Evolutionary conservation across 2,797 vertebrate species (phyloP), one percentile per base, ranked within the genome.

Genomic region (Dipus sagitta): DNA sequence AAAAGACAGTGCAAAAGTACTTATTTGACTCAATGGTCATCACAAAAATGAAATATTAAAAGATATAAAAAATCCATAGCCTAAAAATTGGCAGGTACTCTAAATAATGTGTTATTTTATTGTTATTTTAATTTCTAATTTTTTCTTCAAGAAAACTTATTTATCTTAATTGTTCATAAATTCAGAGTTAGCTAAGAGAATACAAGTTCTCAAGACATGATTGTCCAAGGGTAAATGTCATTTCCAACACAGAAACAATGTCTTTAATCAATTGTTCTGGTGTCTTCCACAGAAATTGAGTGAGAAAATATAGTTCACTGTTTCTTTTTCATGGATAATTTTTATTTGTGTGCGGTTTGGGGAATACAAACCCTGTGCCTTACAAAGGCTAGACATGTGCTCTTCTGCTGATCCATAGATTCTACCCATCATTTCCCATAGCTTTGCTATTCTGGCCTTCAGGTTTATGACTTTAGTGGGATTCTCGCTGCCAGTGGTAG

Each of bases 81-180:
- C 75, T 0, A 54, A 15, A 42, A 72, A 42, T 17, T 88, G 21
- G 28, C 2, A 93, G 88, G 30, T 30, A 47, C 10, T 76, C 58
- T 84, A 85, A 93, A 91, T 91, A 85, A 78, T 78, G 7, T 88
- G 3, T 32, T 85, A 67, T 77, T 26, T 91, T 91, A 42, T 62
- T 67, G 74, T 64, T 95, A 1, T 95, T 80, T 17, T 83, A 3
- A 2, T 71, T 88, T 77, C 26, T 72, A 71, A 14, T 15, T 6
- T 84, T 0, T 78, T 3, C 7, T 90, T 92, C 8, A 89, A 86
- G 52, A 93, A 90, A 83, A 60, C 47, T 68, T 23, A 62, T 52
- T 72, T 0, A 72, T 91, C 30, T 85, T 58, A 77, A 64, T 30
- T 18, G 23, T 72, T 91, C 62, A 52, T 47, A 52, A 79, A 91